These are phyloP conservation scores for Scophthalmus maximus DNA, from an alignment of 2,113 vertebrate species.

Conservation along the genomic window DNA sequence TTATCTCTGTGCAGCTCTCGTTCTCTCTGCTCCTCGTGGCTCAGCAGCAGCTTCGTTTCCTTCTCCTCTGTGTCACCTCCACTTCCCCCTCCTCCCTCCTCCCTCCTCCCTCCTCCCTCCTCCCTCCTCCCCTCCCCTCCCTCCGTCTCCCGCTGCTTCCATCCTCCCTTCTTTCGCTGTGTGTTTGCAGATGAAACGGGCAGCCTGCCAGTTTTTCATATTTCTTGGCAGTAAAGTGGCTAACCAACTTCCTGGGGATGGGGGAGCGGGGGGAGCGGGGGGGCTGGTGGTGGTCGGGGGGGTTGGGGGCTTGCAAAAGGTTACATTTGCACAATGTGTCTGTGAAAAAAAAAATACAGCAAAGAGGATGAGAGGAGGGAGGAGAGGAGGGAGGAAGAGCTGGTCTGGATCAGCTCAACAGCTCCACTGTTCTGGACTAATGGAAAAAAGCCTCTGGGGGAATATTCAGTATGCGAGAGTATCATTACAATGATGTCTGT, in stretches of 20 bases:
- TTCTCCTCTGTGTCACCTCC: constrained; percentile 74
- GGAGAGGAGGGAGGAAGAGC: constrained; percentile 57
- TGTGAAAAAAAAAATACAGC: constrained; percentile 82
- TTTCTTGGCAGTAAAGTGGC: constrained; percentile 89
- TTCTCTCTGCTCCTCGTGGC: constrained; percentile 62
- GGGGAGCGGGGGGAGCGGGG: constrained; percentile 27
- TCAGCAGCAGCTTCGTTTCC: constrained; percentile 64
- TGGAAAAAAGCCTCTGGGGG: constrained; percentile 90
- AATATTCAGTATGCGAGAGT: constrained; percentile 84
- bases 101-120: too few species aligned
- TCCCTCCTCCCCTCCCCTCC: constrained; percentile 43
- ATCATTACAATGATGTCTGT: constrained; percentile 81
- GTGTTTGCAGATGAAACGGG: constrained; percentile 91
- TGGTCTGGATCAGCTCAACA: constrained; percentile 78
- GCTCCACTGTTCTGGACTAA: constrained; percentile 84
- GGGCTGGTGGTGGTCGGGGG: constrained; percentile 25
- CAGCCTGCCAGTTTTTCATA: constrained; percentile 91
- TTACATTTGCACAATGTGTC: constrained; percentile 94
- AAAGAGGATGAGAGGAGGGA: constrained; percentile 69
- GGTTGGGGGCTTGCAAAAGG: constrained; percentile 86
- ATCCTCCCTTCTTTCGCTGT: constrained; percentile 61
- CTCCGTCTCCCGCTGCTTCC: constrained; percentile 68
- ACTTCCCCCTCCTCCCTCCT: too few species aligned
- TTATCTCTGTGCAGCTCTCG: constrained; percentile 65
- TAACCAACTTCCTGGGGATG: constrained; percentile 87